Conservation (phyloP, 1,140 invertebrate species). For the Agrypnia vestita region DNA sequence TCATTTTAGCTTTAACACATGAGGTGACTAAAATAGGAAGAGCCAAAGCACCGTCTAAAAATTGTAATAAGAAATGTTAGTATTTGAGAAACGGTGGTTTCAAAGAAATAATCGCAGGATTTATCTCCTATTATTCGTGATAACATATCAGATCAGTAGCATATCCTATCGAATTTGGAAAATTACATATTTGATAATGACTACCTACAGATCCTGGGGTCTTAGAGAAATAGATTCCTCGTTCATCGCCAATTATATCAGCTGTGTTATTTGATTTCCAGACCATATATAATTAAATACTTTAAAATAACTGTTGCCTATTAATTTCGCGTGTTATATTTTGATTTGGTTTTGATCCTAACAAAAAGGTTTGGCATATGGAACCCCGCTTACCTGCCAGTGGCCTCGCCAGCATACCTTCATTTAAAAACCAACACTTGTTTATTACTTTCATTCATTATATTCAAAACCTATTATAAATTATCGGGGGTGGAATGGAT, state of each 20-base stretch:
- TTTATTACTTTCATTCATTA: too few species aligned
- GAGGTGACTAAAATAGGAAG: too few species aligned
- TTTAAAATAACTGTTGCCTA: neutral
- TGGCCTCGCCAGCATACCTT: too few species aligned
- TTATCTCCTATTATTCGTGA: neutral
- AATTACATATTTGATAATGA: conserved; percentile 11
- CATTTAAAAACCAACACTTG: too few species aligned
- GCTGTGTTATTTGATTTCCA: conserved; percentile 16
- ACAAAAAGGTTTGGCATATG: conserved; percentile 12
- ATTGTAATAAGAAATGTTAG: too few species aligned
- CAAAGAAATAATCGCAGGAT: neutral
- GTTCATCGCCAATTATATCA: neutral
- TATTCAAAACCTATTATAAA: too few species aligned
- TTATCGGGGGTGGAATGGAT: too few species aligned
- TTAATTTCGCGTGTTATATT: conserved; percentile 29
- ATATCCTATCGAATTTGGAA: neutral
- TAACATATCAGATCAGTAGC: neutral
- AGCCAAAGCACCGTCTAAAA: too few species aligned
- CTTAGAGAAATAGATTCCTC: neutral
- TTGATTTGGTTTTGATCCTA: neutral
- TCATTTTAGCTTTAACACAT: too few species aligned
- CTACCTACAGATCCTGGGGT: neutral
- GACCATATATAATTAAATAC: conserved; percentile 3
- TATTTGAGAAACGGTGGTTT: neutral
- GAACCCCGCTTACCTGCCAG: neutral